These are phyloP conservation scores for Latrodectus elegans DNA, from an alignment of 2,888 invertebrate genomes.

Conservation along the genomic window DNA sequence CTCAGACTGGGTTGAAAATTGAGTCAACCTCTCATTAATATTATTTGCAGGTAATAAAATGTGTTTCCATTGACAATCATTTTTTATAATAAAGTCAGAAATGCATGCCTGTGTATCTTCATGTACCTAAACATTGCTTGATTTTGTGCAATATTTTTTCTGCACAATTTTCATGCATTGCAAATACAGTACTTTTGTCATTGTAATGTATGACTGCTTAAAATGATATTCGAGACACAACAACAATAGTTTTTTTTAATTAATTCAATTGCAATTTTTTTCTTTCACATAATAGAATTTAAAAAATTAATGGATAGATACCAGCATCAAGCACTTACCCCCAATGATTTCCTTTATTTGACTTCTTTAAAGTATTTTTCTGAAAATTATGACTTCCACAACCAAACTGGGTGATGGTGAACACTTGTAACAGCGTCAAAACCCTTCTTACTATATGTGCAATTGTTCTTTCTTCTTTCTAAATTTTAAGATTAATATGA, in stretches of 20 bases:
- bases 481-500: neutral
- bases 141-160: neutral
- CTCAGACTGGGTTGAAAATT: constrained; percentile 90
- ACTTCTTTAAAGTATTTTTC: constrained; percentile 88
- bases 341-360: constrained; percentile 92
- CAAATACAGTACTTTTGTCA: too few relatives aligned
- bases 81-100: constrained; percentile 6
- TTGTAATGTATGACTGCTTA: neutral
- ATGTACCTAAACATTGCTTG: constrained; percentile 15
- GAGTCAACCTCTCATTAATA: constrained; percentile 90
- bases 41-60: constrained; percentile 88
- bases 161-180: neutral
- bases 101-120: neutral
- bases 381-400: constrained; percentile 81
- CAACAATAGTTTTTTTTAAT: too few relatives aligned
- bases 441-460: constrained; percentile 89
- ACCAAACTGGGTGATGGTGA: constrained; percentile 93
- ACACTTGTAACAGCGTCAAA: constrained; percentile 92
- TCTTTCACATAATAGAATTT: neutral
- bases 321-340: constrained; percentile 78
- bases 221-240: neutral
- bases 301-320: neutral
- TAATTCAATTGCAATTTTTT: too few relatives aligned
- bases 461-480: constrained; percentile 75
- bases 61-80: constrained; percentile 67